Conservation (phyloP, 2,113 vertebrate species). For the Cyprinus carpio region DNA sequence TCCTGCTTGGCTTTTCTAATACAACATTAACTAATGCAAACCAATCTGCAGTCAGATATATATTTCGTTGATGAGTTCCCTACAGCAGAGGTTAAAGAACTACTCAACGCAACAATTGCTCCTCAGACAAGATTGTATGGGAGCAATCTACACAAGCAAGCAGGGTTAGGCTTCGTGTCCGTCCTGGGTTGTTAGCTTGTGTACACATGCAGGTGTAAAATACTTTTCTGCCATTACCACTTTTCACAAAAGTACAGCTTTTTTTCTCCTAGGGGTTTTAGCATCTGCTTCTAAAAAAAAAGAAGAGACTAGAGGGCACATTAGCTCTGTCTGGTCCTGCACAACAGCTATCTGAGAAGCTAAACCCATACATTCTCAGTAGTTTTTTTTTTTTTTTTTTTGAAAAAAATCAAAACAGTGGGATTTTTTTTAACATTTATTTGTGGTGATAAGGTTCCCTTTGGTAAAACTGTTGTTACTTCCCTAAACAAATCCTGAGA, state of each 20-base stretch:
- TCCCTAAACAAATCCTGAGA: background rate
- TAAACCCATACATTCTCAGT: background rate
- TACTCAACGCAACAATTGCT: constrained; percentile 19
- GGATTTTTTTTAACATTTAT: background rate
- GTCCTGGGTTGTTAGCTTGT: constrained; percentile 28
- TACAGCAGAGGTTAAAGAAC: constrained; percentile 18
- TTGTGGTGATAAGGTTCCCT: background rate
- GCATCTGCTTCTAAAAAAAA: constrained; percentile 37
- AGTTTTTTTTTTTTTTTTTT: no score
- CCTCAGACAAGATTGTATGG: background rate
- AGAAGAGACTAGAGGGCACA: background rate
- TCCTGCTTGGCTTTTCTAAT: constrained; percentile 4
- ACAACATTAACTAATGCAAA: constrained; percentile 17
- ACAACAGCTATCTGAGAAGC: background rate
- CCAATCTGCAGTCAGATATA: background rate
- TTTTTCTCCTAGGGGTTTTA: constrained; percentile 39
- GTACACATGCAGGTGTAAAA: constrained; percentile 41
- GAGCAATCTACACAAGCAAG: constrained; percentile 26
- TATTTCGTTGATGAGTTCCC: background rate
- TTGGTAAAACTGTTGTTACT: background rate
- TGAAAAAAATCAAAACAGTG: no score
- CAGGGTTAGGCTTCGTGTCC: background rate
- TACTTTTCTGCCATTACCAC: constrained; percentile 20
- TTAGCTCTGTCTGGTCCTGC: constrained; percentile 13
- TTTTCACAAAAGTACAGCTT: no score